A percentile compares a stretch with the other conserved stretches of the same genome.
Conservation (phyloP, 2,797 vertebrate species). For the Neosilurus hyrtlii region DNA sequence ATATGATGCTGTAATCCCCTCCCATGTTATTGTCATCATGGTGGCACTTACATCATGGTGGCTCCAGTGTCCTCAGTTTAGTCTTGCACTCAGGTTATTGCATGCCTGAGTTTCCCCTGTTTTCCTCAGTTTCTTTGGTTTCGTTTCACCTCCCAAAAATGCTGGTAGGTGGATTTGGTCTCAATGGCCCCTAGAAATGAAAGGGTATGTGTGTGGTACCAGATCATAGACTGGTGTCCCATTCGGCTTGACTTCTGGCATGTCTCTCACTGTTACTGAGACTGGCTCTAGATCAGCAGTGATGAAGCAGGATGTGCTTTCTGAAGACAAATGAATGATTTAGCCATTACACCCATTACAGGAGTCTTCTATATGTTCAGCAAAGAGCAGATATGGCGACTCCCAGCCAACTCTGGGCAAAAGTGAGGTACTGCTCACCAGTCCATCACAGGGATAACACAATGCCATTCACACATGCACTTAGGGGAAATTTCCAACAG, state of each 20-base stretch:
- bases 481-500: no score
- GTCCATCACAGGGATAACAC: no score
- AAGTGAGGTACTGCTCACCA: no score
- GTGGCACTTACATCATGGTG: neutral
- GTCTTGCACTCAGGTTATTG: neutral
- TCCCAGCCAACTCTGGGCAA: no score
- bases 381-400: neutral
- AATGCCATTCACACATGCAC: no score
- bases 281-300: neutral
- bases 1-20: neutral
- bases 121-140: conserved; percentile 6
- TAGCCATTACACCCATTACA: neutral
- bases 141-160: neutral
- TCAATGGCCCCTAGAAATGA: neutral
- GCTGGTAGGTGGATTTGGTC: neutral
- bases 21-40: neutral
- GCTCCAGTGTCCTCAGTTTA: neutral
- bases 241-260: neutral
- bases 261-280: neutral
- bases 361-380: neutral
- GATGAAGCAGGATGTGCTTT: neutral
- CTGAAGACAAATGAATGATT: neutral
- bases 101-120: neutral
- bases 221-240: neutral
- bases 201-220: neutral